Conservation (phyloP, 2,113 vertebrate genomes). For the Nettapus auritus region DNA sequence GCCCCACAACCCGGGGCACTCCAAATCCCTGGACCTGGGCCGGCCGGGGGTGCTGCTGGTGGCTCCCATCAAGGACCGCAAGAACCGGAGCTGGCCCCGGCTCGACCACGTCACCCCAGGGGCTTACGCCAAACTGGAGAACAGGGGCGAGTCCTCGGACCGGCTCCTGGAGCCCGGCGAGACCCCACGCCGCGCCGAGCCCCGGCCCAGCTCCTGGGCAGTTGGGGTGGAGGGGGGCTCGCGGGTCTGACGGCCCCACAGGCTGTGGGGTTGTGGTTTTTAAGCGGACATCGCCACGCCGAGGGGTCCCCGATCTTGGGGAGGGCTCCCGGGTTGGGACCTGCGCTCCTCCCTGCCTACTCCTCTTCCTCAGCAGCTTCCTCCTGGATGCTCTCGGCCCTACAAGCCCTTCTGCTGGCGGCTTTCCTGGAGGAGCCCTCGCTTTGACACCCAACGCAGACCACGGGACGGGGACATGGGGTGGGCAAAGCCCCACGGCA, state of each 20-base stretch:
- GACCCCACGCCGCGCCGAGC: constrained; percentile 2
- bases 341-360: neutral
- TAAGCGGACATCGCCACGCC: neutral
- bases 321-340: neutral
- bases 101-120: constrained; percentile 80
- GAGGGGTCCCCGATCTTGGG: neutral
- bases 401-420: neutral
- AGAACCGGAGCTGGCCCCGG: constrained; percentile 89
- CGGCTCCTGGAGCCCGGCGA: constrained; percentile 76
- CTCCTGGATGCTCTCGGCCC: neutral
- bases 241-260: neutral
- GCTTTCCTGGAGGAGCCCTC: neutral
- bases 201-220: constrained; percentile 31
- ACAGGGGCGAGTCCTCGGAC: constrained; percentile 82
- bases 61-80: constrained; percentile 75
- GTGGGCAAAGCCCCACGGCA: neutral
- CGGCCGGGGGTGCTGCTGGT: constrained; percentile 46
- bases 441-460: neutral
- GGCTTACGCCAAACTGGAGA: constrained; percentile 85
- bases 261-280: neutral
- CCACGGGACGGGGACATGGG: neutral
- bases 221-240: constrained; percentile 32
- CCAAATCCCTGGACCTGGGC: constrained; percentile 78
- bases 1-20: constrained; percentile 73
- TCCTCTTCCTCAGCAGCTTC: neutral